Conservation (phyloP, 2,797 vertebrate species). For the Melanotaenia nigrans region DNA sequence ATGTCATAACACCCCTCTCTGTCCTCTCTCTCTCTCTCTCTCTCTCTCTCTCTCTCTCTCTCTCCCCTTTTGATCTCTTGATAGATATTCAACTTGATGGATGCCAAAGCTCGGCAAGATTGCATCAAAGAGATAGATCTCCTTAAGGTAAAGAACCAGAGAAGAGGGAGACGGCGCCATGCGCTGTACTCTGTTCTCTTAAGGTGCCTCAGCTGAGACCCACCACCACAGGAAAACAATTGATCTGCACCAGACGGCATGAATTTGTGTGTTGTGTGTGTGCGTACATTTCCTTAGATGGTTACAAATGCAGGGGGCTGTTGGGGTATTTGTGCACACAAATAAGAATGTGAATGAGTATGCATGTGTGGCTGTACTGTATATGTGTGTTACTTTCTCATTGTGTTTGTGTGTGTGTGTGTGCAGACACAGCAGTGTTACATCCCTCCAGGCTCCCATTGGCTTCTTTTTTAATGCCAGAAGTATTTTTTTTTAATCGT, state of each 20-base stretch:
- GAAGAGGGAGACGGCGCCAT: conserved; percentile 78
- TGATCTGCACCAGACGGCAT: conserved; percentile 80
- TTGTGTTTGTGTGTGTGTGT: conserved; percentile 9
- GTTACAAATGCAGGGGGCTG: conserved; percentile 57
- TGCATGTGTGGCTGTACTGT: conserved; percentile 49
- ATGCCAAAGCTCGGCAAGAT: conserved; percentile 99
- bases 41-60: conserved; percentile 37
- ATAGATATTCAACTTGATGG: conserved; percentile 99
- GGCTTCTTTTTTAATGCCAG: conserved; percentile 74
- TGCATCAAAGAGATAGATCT: conserved; percentile 99
- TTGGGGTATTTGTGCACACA: conserved; percentile 52
- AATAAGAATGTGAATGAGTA: conserved; percentile 52
- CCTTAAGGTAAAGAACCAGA: conserved; percentile 93
- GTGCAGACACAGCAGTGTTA: conserved; percentile 49
- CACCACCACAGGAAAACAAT: conserved; percentile 85
- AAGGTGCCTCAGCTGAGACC: conserved; percentile 85
- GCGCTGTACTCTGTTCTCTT: conserved; percentile 82
- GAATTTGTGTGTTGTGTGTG: conserved; percentile 37
- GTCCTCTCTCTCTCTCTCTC: conserved; percentile 38
- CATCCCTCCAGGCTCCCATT: conserved; percentile 82
- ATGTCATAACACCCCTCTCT: conserved; percentile 71
- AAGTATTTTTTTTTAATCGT: conserved; percentile 62
- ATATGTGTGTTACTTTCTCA: conserved; percentile 45
- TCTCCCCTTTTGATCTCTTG: conserved; percentile 82
- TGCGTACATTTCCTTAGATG: conserved; percentile 27